These are phyloP conservation scores for Enhydra lutris DNA, from an alignment of 2,113 vertebrate species.

Conservation along the genomic window DNA sequence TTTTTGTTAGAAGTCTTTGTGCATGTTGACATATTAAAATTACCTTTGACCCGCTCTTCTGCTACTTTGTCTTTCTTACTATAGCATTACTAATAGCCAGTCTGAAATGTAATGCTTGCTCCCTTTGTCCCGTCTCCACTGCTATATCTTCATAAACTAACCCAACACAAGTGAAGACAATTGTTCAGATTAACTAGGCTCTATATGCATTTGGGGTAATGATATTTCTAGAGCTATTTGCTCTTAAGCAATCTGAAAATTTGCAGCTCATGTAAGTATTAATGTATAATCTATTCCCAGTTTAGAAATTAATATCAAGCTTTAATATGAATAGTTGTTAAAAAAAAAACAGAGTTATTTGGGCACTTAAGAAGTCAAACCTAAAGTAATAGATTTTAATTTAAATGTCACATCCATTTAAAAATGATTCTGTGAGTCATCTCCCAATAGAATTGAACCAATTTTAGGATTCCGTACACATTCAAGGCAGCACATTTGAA, in stretches of 20 bases:
- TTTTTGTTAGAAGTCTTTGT: conserved; percentile 38
- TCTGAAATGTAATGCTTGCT: conserved; percentile 49
- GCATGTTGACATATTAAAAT: conserved; percentile 50
- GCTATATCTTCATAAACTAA: conserved; percentile 36
- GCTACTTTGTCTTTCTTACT: conserved; percentile 51
- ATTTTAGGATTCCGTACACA: background rate
- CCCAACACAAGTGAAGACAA: background rate
- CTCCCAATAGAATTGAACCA: background rate
- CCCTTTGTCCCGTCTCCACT: background rate
- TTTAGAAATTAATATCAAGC: conserved; percentile 39
- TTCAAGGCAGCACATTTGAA: background rate
- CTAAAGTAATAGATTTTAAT: conserved; percentile 44
- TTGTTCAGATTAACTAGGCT: conserved; percentile 14
- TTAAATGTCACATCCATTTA: conserved; percentile 42
- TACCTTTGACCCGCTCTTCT: conserved; percentile 54
- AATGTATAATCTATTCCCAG: background rate
- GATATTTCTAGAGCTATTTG: conserved; percentile 22
- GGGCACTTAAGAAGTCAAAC: background rate
- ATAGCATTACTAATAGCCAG: conserved; percentile 38
- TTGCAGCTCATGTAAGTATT: conserved; percentile 29
- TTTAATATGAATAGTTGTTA: conserved; percentile 3
- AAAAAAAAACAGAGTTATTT: conserved; percentile 19
- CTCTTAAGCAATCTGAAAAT: conserved; percentile 33
- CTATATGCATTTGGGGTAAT: background rate
- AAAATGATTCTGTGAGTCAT: background rate